Conservation (phyloP, 2,888 invertebrate species). For the Clepsis dumicolana region DNA sequence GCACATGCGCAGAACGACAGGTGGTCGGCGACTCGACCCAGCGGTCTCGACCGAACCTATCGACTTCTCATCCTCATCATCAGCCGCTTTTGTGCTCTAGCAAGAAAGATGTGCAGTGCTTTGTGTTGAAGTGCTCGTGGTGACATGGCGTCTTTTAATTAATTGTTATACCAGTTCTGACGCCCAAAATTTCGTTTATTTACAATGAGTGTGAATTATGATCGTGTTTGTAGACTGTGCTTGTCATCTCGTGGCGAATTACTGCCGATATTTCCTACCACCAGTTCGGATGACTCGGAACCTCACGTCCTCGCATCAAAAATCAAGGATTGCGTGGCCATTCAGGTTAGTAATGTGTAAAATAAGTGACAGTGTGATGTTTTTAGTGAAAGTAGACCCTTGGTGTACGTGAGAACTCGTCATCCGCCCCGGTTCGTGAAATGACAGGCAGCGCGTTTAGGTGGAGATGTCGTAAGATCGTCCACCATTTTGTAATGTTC, state of each 20-base stretch:
- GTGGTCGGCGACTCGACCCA: constrained; percentile 85
- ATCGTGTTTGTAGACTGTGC: constrained; percentile 88
- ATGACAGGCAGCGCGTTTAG: constrained; percentile 83
- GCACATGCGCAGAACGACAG: constrained; percentile 87
- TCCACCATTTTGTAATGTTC: constrained; percentile 86
- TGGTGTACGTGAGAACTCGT: constrained; percentile 82
- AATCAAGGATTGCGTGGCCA: constrained; percentile 88
- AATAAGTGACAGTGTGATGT: constrained; percentile 70
- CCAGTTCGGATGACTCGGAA: constrained; percentile 84
- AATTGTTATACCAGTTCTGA: constrained; percentile 70
- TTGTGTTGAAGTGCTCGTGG: constrained; percentile 85
- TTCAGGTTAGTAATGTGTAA: constrained; percentile 87
- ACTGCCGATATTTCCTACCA: constrained; percentile 87
- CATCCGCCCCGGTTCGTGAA: constrained; percentile 83
- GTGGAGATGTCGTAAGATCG: constrained; percentile 87
- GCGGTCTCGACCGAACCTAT: constrained; percentile 83
- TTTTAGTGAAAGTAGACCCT: constrained; percentile 85
- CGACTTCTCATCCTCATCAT: constrained; percentile 87
- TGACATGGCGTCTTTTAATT: constrained; percentile 84
- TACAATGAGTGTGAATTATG: constrained; percentile 85
- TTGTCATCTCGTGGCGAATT: constrained; percentile 87
- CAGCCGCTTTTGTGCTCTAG: constrained; percentile 86
- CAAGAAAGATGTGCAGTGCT: constrained; percentile 84
- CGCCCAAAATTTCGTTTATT: constrained; percentile 75
- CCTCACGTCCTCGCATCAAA: constrained; percentile 86